Evolutionary conservation across 2,797 vertebrate species (phyloP).

Genomic region (Esox lucius): DNA sequence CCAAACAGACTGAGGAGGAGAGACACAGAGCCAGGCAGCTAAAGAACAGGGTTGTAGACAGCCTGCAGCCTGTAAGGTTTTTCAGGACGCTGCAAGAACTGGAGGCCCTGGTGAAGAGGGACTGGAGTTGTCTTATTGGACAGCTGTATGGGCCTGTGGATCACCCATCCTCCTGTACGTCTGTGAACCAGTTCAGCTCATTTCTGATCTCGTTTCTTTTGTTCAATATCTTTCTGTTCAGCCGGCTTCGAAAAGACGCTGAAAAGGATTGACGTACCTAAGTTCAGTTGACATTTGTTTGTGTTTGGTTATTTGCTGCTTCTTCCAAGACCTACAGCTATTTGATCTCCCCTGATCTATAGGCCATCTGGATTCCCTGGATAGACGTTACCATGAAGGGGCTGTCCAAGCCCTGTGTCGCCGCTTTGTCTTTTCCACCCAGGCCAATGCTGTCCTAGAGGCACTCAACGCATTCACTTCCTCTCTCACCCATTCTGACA

Average conservation of each 20-base stretch:
- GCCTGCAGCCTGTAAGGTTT: constrained; percentile 51
- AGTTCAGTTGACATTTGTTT: neutral
- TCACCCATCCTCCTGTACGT: constrained; percentile 34
- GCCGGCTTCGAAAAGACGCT: neutral
- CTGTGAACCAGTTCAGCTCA: constrained; percentile 5
- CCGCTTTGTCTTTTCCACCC: constrained; percentile 52
- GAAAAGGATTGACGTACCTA: neutral
- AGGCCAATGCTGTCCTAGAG: constrained; percentile 43
- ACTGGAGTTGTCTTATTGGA: constrained; percentile 54
- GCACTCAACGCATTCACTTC: constrained; percentile 48
- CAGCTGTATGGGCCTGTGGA: constrained; percentile 42
- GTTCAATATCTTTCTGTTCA: neutral
- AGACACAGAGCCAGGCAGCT: constrained; percentile 42
- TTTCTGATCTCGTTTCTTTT: neutral
- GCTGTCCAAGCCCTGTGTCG: constrained; percentile 39
- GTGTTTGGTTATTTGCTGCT: neutral
- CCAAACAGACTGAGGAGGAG: constrained; percentile 23
- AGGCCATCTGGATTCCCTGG: constrained; percentile 55
- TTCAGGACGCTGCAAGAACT: constrained; percentile 47
- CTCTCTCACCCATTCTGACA: constrained; percentile 21
- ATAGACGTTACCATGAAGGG: constrained; percentile 43
- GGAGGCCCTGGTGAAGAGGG: constrained; percentile 47
- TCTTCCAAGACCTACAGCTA: neutral
- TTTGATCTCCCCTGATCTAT: constrained; percentile 3
- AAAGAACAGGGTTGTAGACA: constrained; percentile 50